These are phyloP conservation scores for Dipodomys stephensi DNA, from an alignment of 2,113 vertebrate genomes.

Conservation along the genomic window DNA sequence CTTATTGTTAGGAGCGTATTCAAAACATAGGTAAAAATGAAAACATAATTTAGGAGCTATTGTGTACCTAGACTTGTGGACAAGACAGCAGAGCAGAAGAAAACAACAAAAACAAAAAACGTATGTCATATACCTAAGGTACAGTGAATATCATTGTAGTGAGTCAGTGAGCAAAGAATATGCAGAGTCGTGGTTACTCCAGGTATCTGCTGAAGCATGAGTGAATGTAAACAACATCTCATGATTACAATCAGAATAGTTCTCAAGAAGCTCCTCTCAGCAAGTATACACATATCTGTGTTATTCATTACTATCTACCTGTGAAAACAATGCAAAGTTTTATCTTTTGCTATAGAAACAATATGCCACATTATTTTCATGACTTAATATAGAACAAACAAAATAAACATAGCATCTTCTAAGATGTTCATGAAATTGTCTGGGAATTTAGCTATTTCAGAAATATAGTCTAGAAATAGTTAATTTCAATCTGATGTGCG, in stretches of 20 bases:
- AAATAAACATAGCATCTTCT: conserved; percentile 26
- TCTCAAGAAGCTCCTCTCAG: conserved; percentile 53
- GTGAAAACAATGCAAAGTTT: conserved; percentile 42
- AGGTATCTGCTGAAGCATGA: conserved; percentile 20
- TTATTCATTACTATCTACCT: conserved; percentile 18
- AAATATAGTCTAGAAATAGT: conserved; percentile 26
- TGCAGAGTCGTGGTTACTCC: conserved; percentile 35
- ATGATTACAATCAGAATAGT: conserved; percentile 43
- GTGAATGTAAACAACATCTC: conserved; percentile 21
- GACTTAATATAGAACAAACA: conserved; percentile 34
- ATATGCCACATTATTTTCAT: conserved; percentile 47
- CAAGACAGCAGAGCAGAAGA: background rate
- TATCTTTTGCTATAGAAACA: background rate
- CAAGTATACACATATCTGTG: background rate
- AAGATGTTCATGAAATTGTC: background rate
- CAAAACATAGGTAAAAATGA: conserved; percentile 11
- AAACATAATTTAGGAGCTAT: background rate
- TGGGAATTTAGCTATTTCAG: conserved; percentile 55
- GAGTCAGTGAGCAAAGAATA: conserved; percentile 36
- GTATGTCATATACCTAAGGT: background rate
- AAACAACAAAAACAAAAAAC: background rate
- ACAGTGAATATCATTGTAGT: conserved; percentile 18
- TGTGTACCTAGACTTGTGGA: background rate
- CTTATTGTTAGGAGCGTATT: conserved; percentile 13
- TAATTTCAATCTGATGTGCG: conserved; percentile 38